A percentile compares a stretch with the other conserved stretches of the same genome.
Conservation (phyloP, 2,888 invertebrate species). For the Chalcosyrphus nemorum region DNA sequence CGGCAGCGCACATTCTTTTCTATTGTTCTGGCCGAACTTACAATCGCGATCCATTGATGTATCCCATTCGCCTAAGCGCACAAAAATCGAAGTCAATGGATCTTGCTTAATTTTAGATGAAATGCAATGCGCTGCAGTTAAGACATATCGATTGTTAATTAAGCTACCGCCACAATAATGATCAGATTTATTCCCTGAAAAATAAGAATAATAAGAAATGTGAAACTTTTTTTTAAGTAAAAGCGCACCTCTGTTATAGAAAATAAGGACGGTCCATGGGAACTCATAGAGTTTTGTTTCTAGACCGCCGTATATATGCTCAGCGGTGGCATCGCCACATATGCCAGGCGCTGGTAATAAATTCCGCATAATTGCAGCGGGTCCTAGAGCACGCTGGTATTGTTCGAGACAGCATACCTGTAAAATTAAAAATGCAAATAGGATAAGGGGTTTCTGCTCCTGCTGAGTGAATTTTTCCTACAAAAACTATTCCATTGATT, state of each 20-base stretch:
- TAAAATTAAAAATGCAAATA: not conserved
- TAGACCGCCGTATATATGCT: conserved; percentile 86
- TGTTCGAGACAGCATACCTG: not conserved
- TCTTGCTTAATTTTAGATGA: conserved; percentile 85
- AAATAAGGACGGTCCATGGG: conserved; percentile 83
- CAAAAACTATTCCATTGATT: too few relatives aligned
- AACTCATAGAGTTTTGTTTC: conserved; percentile 86
- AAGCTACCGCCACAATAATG: conserved; percentile 90
- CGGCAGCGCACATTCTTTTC: conserved; percentile 84
- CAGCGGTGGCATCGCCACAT: conserved; percentile 84
- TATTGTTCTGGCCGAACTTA: conserved; percentile 73
- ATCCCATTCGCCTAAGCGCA: conserved; percentile 82
- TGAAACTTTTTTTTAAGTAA: not conserved
- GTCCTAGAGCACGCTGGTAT: not conserved
- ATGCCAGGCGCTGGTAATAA: conserved; percentile 81
- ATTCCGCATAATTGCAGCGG: not conserved
- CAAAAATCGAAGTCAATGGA: conserved; percentile 83
- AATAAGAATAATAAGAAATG: not conserved
- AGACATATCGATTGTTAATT: conserved; percentile 85
- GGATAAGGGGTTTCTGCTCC: too few relatives aligned
- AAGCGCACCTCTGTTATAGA: conserved; percentile 83
- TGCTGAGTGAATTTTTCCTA: too few relatives aligned
- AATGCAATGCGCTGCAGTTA: conserved; percentile 91
- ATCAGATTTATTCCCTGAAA: conserved; percentile 78
- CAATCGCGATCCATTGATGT: conserved; percentile 77